These are phyloP conservation scores for Trichogramma pretiosum DNA, from an alignment of 1,140 invertebrate species.

Conservation along the genomic window DNA sequence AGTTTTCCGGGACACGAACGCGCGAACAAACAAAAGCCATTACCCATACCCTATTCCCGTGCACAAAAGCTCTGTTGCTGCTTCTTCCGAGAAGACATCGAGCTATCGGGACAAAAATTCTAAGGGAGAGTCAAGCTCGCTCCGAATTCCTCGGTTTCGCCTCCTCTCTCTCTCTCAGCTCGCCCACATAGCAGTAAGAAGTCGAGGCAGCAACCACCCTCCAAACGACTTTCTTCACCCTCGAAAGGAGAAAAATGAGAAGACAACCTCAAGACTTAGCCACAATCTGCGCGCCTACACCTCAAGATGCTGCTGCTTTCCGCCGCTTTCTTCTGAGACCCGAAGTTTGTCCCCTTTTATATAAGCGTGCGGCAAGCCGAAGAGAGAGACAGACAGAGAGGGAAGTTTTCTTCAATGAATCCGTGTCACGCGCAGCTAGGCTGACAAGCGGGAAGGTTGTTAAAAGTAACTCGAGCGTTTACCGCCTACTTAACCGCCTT, in stretches of 20 bases:
- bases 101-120: not conserved
- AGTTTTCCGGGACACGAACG: constrained; percentile 7
- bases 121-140: not conserved
- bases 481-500: constrained; percentile 3
- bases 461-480: constrained; percentile 14
- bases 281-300: constrained; percentile 41
- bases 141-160: constrained; percentile 2
- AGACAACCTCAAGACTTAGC: constrained; percentile 28
- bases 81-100: constrained; percentile 21
- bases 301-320: constrained; percentile 10
- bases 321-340: constrained; percentile 18
- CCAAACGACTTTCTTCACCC: constrained; percentile 24
- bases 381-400: constrained; percentile 15
- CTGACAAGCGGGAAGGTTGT: constrained; percentile 3
- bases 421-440: not conserved
- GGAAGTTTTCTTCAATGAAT: constrained; percentile 33
- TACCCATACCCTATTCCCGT: constrained; percentile 28
- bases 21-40: constrained; percentile 42
- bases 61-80: too few relatives aligned
- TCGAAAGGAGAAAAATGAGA: constrained; percentile 36
- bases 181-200: too few relatives aligned
- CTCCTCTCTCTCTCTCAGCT: constrained; percentile 12
- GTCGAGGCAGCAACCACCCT: constrained; percentile 6
- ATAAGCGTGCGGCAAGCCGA: too few relatives aligned
- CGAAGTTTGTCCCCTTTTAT: constrained; percentile 12